Conservation (phyloP, 2,888 invertebrate genomes). For the Folsomia manolachei region DNA sequence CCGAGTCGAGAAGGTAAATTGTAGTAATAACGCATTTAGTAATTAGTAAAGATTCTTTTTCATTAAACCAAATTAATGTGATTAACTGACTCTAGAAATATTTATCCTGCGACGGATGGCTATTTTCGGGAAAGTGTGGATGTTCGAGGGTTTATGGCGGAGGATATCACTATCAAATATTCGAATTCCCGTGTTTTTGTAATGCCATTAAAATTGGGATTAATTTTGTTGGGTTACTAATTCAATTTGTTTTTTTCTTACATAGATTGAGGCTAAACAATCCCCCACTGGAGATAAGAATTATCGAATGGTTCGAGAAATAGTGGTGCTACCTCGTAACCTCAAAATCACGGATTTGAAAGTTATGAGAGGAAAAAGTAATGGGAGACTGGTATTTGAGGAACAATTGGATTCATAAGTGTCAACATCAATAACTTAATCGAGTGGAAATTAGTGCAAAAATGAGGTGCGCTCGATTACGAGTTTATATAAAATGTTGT, state of each 20-base stretch:
- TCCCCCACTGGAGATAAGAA: background rate
- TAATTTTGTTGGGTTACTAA: background rate
- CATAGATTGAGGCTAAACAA: background rate
- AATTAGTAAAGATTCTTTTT: background rate
- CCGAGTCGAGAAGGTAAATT: conserved; percentile 10
- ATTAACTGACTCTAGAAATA: background rate
- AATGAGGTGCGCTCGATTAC: no score
- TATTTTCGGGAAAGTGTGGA: conserved; percentile 9
- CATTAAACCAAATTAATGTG: background rate
- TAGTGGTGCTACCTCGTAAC: background rate
- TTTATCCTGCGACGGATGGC: background rate
- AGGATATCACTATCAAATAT: conserved; percentile 9
- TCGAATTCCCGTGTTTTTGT: conserved; percentile 1
- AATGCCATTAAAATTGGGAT: background rate
- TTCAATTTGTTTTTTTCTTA: background rate
- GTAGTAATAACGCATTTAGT: background rate
- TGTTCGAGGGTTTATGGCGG: background rate
- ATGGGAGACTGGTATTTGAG: conserved; percentile 8
- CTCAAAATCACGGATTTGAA: background rate
- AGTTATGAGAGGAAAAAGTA: conserved; percentile 7
- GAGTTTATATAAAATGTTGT: no score
- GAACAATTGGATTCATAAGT: no score
- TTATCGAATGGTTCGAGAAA: conserved; percentile 11
- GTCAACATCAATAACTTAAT: no score
- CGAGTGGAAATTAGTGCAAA: no score